Base-by-base conservation (phyloP, 2,113 vertebrate species). In the Sinosuthora webbiana region DNA sequence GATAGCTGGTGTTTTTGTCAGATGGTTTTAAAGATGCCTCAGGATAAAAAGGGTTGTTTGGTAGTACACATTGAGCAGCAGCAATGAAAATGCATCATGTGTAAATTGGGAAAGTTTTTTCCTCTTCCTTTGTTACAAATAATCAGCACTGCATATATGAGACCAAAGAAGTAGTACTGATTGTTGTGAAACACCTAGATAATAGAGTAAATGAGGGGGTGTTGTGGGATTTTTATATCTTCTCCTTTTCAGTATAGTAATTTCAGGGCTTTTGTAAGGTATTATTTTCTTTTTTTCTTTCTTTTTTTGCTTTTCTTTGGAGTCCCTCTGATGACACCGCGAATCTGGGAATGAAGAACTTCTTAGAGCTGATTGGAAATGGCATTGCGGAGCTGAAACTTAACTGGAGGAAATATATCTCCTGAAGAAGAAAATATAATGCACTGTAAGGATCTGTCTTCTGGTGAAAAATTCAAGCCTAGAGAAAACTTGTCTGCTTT, bases 361-460 rank as follows among this genome's bases (percentile, higher is more conserved):
- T 97, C 98, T 96, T 88, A 95, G 95, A 97, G 94, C 94, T 97
- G 97, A 98, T 97, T 97, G 96, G 98, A 98, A 98, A 98, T 98
- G 93, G 96, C 95, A 98, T 91, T 95, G 97, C 96, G 93, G 98
- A 98, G 98, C 98, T 98, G 98, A 99, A 98, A 98, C 97, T 98
- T 96, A 93, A 97, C 96, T 96, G 96, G 98, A 98, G 96, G 98
- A 97, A 98, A 98, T 97, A 94, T 92, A 97, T 98, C 94, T 97
- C 91, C 95, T 94, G 92, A 97, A 97, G 97, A 89, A 97, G 97
- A 97, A 93, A 97, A 98, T 98, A 97, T 97, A 96, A 97, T 73
- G 97, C 83, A 90, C 85, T 94, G 92, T 90, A 93, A 89, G 96
- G 97, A 95, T 97, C 94, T 97, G 96, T 97, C 88, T 97, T 90